Percentiles rank a stretch among this genome's conserved stretches.
phyloP scores from a whole-genome alignment of 2,797 vertebrate genomes.

The Chaetodon trifasciatus region DNA sequence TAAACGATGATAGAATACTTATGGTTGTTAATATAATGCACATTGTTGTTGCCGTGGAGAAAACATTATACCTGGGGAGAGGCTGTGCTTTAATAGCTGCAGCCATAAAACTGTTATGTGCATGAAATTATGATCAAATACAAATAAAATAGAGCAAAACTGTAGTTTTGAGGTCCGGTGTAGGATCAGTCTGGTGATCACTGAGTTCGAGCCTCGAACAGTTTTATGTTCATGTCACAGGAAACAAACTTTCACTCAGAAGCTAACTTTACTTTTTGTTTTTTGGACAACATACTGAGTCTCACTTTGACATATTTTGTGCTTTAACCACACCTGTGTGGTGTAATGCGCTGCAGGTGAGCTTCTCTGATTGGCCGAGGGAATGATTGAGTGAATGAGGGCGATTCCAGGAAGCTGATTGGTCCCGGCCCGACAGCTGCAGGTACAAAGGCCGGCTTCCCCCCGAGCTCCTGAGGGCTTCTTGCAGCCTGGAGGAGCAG shows the following conservation, averaged over 20 bases:
- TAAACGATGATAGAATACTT: background rate
- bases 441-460: background rate
- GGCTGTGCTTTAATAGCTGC: background rate
- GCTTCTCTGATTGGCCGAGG: background rate
- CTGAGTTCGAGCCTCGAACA: background rate
- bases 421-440: background rate
- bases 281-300: too few species aligned
- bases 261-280: too few species aligned
- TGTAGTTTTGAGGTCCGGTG: background rate
- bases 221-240: background rate
- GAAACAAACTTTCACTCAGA: too few species aligned
- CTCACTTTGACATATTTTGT: too few species aligned
- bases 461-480: background rate
- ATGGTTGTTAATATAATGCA: too few species aligned
- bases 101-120: background rate
- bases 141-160: background rate
- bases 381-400: background rate
- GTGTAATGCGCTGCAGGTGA: conserved; percentile 2
- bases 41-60: too few species aligned
- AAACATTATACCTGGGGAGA: background rate
- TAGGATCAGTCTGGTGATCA: background rate
- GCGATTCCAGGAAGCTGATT: background rate
- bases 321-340: too few species aligned
- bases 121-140: background rate
- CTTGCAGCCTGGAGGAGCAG: too few species aligned